phyloP scores from a whole-genome alignment of 2,113 vertebrate genomes.

The Onychostoma macrolepis region DNA sequence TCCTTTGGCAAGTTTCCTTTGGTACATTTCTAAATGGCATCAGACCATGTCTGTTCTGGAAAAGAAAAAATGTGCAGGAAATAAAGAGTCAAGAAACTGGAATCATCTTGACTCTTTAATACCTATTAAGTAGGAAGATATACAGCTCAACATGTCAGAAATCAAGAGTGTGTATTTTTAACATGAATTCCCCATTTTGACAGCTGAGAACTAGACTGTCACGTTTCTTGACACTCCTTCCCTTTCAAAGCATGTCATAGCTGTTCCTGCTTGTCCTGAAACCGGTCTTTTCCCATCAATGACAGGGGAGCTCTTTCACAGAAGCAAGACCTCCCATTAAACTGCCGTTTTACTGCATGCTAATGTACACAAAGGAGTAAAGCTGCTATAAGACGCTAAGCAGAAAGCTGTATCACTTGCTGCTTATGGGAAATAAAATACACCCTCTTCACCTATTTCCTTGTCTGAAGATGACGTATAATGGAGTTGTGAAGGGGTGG shows the following conservation, averaged over 20 bases:
- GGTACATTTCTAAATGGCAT: background rate
- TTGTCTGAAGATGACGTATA: slow-evolving; percentile 2
- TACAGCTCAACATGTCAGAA: background rate
- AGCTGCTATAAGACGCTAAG: background rate
- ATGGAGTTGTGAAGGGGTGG: background rate
- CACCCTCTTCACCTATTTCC: background rate
- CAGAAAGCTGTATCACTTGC: background rate
- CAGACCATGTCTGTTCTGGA: background rate
- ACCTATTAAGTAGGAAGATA: background rate
- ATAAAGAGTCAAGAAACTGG: background rate
- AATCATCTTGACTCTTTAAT: too few species aligned
- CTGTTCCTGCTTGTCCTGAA: slow-evolving; percentile 28
- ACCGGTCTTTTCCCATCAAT: slow-evolving; percentile 19
- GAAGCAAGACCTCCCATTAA: background rate
- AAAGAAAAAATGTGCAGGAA: background rate
- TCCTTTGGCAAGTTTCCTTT: background rate
- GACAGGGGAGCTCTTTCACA: background rate
- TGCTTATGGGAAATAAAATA: slow-evolving; percentile 4
- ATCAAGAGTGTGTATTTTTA: background rate
- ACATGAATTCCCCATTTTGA: slow-evolving; percentile 13
- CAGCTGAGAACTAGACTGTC: background rate
- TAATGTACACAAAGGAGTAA: slow-evolving; percentile 23
- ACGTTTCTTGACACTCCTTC: background rate
- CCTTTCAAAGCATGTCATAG: slow-evolving; percentile 8
- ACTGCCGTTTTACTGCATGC: slow-evolving; percentile 9